Percentiles rank a stretch among this genome's conserved stretches.
phyloP scores from a whole-genome alignment of 2,888 invertebrate genomes.

The Brenthis hecate region DNA sequence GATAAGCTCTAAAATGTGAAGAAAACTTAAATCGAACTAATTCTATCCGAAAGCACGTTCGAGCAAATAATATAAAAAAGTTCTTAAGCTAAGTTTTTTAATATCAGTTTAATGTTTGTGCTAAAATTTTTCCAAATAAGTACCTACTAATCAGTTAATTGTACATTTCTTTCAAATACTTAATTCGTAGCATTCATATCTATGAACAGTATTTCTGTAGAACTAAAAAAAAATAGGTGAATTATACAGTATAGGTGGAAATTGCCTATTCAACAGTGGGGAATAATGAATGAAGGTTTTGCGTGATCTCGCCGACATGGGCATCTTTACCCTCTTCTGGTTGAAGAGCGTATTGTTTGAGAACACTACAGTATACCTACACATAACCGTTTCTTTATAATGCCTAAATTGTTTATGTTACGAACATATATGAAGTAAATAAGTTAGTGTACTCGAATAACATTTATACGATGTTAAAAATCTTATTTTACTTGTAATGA shows the following conservation, averaged over 20 bases:
- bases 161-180: too few species aligned
- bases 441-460: background rate
- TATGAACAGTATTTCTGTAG: background rate
- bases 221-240: background rate
- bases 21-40: too few species aligned
- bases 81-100: too few species aligned
- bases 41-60: too few species aligned
- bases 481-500: too few species aligned
- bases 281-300: slow-evolving; percentile 32
- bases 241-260: slow-evolving; percentile 9
- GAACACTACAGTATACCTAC: slow-evolving; percentile 7
- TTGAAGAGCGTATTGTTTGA: slow-evolving; percentile 21
- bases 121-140: too few species aligned
- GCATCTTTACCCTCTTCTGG: slow-evolving; percentile 21
- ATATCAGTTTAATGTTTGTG: too few species aligned
- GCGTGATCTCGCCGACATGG: slow-evolving; percentile 27
- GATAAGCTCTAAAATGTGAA: too few species aligned
- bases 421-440: too few species aligned
- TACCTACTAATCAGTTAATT: too few species aligned
- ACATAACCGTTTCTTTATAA: background rate
- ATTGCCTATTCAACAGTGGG: slow-evolving; percentile 27
- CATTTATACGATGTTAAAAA: background rate
- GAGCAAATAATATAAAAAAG: too few species aligned
- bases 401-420: background rate
- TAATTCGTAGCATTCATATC: too few species aligned